Evolutionary conservation across 2,797 vertebrate genomes (phyloP), one percentile per base, ranked within the genome.

Genomic region (Aulostomus chinensis): DNA sequence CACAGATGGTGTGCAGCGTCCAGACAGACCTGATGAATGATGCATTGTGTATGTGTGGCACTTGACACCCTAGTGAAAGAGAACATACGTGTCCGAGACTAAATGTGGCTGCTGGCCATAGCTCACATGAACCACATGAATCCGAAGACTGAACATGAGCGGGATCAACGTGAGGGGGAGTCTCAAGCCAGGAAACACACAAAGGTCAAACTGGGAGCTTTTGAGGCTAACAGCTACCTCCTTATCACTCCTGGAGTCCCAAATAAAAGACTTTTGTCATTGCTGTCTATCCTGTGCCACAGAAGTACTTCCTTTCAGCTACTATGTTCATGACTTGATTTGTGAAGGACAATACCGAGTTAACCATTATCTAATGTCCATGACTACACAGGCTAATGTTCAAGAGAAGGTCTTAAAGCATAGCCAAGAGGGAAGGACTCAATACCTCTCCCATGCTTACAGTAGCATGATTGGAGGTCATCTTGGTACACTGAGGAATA

Each of bases 21-120:
- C 55, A 66, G 46, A 66, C 25, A 24, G 39, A 54, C n/a, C n/a
- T 38, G 17, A 71, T 64, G 39, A 74, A 85, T 81, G 33, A 83
- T 78, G 85, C 75, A 85, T 79, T 57, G 8, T 45, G 65, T 52
- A 58, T 47, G 18, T 63, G 51, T 18, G 13, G 57, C 58, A 76
- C 50, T 60, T 48, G 50, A 80, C 65, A 75, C 31, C 26, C 34
- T 20, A 6, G 48, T 41, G 51, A 52, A 70, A 68, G 40, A 48
- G 48, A 73, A 73, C 32, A 50, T 17, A 50, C 30, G 43, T 33
- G 52, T 39, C 36, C 15, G 43, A 58, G 53, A 50, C 30, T 36
- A 66, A 57, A n/a, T 24, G 30, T 41, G 46, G 22, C 41, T 48
- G 20, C 9, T 32, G 12, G 36, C 58, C 35, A 55, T 32, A 43